Base-by-base conservation (phyloP, 2,888 invertebrate genomes). In the Aspidiotus rigidus region DNA sequence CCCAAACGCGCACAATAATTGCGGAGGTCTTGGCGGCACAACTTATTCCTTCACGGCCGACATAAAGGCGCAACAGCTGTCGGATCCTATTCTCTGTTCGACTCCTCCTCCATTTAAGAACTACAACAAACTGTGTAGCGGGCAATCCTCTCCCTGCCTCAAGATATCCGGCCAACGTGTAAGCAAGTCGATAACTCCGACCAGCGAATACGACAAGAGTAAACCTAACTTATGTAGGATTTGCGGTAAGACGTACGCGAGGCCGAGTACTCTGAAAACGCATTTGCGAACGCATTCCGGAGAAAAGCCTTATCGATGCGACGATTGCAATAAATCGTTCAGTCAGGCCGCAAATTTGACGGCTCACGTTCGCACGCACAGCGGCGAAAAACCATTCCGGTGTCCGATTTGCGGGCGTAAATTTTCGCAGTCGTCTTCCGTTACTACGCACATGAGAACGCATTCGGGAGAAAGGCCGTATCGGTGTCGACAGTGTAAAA, bases 391-490 rank as follows among this genome's bases (percentile, higher is more conserved):
- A 77, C 98, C 99, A 56, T 99, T 98, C 78, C 81, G 75, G 74
- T 99, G 99, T 82, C 93, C 93, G 28, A 93, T 98, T 74, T 99
- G 99, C 79, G 93, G 95, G 77, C 84, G 98, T 72, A 85, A 94
- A 75, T 99, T 99, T 79, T 96, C 96, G 71, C 98, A 99, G 77
- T 87, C 87, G 78, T 95, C 95, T 75, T 88, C 88, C 66, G 95
- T 99, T 67, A 99, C 98, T 70, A 98, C 98, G 74, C 99, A 99
- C 82, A 96, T 97, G 94, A 84, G 98, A 77, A 99, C 98, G n/a
- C 98, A 99, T 80, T 94, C 94, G n/a, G 98, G 97, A n/a, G 97
- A 98, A 78, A 83, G 96, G 70, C 98, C 98, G 0, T 97, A 98
- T 79, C 76, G 81, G 74, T 99, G 98, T 80, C 85, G 92, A 73